Evolutionary conservation across 2,888 invertebrate genomes (phyloP), one percentile per base, ranked within the genome.

Genomic region (Eupsilia transversa): DNA sequence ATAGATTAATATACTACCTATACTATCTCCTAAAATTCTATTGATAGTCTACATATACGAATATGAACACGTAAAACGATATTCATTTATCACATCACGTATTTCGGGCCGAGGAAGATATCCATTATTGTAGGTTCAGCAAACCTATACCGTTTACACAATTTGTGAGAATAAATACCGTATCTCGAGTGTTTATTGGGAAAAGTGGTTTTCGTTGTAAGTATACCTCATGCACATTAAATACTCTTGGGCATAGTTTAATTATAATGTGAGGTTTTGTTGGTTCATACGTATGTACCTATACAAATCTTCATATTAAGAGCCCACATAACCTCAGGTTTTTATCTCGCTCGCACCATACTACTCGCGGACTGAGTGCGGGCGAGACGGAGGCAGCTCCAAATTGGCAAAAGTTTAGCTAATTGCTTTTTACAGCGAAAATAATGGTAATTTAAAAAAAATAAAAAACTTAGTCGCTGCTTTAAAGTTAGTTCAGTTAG

Each of bases 131-230:
- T 68, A 65, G 27, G n/a, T 74, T 54, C 35, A 38, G 63, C n/a
- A 56, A 79, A 59, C 59, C 23, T 68, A 79, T 60, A 74, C 27
- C 33, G 63, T 68, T 68, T 59, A 54, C 74, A 59, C 67, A 80
- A 41, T 46, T 46, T 59, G 57, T 74, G 54, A 33, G 41, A 59
- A 59, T 64, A 52, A 27, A 64, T 63, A 79, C 33, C 23, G 27
- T 33, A 64, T 46, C 2, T 67, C 9, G 38, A 74, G 67, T 74
- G 79, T 79, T 79, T 79, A 68, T 74, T 64, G 38, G 43, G 43
- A 54, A 63, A 52, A 80, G 57, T 74, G 67, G 52, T 64, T 52
- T 41, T 10, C 20, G n/a, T 49, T 20, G 54, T n/a, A 38, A 30
- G 14, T 33, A 23, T 35, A 23, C 38, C 27, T 77, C n/a, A 33